These are phyloP conservation scores for Copsychus sechellarum DNA, from an alignment of 2,113 vertebrate genomes.

Conservation along the genomic window DNA sequence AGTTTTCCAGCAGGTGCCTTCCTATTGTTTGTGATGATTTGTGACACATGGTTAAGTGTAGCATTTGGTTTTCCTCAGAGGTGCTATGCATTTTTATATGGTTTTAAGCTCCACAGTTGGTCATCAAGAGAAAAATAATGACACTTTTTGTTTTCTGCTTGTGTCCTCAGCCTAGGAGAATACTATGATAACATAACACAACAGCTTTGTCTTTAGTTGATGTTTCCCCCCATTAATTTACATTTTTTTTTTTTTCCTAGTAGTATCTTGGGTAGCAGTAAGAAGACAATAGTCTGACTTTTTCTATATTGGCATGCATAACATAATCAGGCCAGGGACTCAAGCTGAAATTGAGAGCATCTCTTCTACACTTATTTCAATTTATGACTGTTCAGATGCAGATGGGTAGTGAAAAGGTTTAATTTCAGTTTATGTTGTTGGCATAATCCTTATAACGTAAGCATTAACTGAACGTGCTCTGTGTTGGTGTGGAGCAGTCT, in stretches of 20 bases:
- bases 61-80: background rate
- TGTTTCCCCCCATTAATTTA: background rate
- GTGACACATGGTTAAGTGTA: background rate
- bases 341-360: conserved; percentile 57
- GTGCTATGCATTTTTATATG: background rate
- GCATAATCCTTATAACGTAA: conserved; percentile 63
- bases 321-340: conserved; percentile 61
- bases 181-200: background rate
- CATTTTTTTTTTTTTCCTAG: background rate
- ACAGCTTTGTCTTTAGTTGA: background rate
- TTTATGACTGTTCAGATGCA: conserved; percentile 67
- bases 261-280: background rate
- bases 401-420: conserved; percentile 70
- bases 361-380: conserved; percentile 67
- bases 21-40: background rate
- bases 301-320: conserved; percentile 60
- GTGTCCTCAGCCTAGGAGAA: background rate
- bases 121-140: background rate
- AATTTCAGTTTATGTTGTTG: conserved; percentile 71
- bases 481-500: conserved; percentile 22
- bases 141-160: background rate
- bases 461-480: conserved; percentile 73
- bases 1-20: background rate
- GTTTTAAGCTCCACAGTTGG: background rate
- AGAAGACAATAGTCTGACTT: background rate